Evolutionary conservation across 1,140 invertebrate species (phyloP).

Genomic region (Ruditapes philippinarum): DNA sequence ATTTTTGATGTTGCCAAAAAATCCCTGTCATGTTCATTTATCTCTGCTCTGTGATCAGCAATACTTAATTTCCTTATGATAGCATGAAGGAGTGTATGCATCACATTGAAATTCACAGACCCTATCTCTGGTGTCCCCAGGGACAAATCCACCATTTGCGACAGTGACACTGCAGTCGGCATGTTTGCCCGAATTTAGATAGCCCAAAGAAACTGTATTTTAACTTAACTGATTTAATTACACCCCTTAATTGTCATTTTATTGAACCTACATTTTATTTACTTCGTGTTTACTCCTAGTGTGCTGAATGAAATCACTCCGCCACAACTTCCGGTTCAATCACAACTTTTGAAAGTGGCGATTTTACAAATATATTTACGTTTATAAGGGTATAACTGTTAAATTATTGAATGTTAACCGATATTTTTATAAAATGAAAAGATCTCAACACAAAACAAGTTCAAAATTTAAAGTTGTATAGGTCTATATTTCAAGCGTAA

Average conservation of each 20-base stretch:
- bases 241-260: neutral
- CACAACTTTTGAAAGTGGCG: neutral
- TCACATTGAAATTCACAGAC: conserved; percentile 93
- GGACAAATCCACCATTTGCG: conserved; percentile 83
- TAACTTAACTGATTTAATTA: conserved; percentile 2
- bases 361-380: too few relatives aligned
- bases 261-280: conserved; percentile 22
- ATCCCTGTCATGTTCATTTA: conserved; percentile 79
- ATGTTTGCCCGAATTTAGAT: conserved; percentile 9
- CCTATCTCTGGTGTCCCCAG: conserved; percentile 89
- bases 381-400: too few relatives aligned
- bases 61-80: conserved; percentile 90
- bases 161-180: conserved; percentile 76
- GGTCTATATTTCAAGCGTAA: conserved; percentile 44
- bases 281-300: neutral
- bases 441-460: neutral
- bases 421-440: neutral
- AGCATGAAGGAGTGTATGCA: conserved; percentile 92
- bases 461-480: neutral
- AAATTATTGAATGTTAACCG: too few relatives aligned
- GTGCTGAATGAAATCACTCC: conserved; percentile 37
- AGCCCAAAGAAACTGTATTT: neutral
- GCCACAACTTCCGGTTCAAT: conserved; percentile 22
- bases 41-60: conserved; percentile 80
- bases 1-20: conserved; percentile 71